Evolutionary conservation across 2,797 vertebrate genomes (phyloP), one percentile per base, ranked within the genome.

Genomic region (Helostoma temminkii): DNA sequence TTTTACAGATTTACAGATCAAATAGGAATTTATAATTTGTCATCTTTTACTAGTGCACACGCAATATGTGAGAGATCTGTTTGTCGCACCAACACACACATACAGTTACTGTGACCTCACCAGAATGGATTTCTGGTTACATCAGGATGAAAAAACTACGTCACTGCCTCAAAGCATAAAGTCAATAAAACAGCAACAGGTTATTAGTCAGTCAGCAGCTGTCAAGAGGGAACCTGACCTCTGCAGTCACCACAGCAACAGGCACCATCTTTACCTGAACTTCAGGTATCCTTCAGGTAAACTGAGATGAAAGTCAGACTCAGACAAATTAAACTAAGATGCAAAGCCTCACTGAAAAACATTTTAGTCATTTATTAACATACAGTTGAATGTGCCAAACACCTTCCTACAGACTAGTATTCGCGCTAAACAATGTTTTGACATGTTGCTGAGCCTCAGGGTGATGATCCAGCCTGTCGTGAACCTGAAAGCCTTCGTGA

Each of bases 151-250:
- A n/a, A 49, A 2, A 19, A 18, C 15, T 37, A 3, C 8, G 6
- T 18, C 14, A 57, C 43, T 56, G 18, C 26, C 28, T 34, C 9
- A 5, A 36, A 45, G 12, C 22, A 8, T 25, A 48, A 37, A 55
- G 46, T 50, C 49, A 71, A 49, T 28, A 46, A 49, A 32, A 59
- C 64, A 46, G 19, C 50, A 16, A 19, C 2, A 0, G 36, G 59
- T 11, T 32, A 39, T 41, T 54, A 24, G 55, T 28, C 26, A 10
- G 25, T 7, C 28, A 21, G 39, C 10, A 6, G 0, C 15, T 16
- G 32, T 0, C 12, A 9, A 18, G 47, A 49, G 21, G 19, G 39
- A 50, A 74, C 45, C 71, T n/a, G 12, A 66, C 52, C 32, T 25
- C 28, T 42, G 57, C n/a, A 0, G 41, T 60, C 3, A 2, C 68